Conservation (phyloP, 1,140 invertebrate species). For the Tribolium madens region DNA sequence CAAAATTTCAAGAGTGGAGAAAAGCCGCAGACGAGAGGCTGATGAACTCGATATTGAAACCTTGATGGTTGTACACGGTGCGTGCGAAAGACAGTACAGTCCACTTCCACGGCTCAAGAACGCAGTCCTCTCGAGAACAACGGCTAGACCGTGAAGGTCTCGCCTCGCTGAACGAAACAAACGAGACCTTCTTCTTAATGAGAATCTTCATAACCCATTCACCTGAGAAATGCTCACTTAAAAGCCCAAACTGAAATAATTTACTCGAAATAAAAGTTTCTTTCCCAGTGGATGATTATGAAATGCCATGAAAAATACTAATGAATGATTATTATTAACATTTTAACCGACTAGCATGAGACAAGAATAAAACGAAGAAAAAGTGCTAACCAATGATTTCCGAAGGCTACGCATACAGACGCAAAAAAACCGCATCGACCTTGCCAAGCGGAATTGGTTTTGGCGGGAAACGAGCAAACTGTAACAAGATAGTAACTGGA, state of each 20-base stretch:
- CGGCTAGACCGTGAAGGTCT: conserved; percentile 51
- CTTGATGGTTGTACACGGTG: conserved; percentile 35
- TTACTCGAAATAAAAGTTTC: background rate
- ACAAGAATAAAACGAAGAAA: background rate
- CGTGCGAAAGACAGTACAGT: conserved; percentile 17
- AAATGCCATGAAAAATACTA: background rate
- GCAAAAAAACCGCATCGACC: conserved; percentile 39
- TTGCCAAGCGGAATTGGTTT: conserved; percentile 38
- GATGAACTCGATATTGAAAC: conserved; percentile 31
- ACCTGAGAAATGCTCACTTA: conserved; percentile 34
- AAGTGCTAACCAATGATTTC: conserved; percentile 5
- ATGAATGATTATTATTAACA: background rate
- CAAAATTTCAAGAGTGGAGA: background rate
- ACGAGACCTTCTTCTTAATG: conserved; percentile 41
- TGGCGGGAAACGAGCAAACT: conserved; percentile 35
- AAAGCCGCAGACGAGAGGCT: conserved; percentile 7
- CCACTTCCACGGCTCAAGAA: conserved; percentile 2
- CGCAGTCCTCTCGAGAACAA: conserved; percentile 29
- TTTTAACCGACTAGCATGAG: background rate
- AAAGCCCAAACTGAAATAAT: background rate
- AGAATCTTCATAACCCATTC: conserved; percentile 42
- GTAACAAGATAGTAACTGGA: conserved; percentile 5
- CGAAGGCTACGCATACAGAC: conserved; percentile 29
- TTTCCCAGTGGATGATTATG: background rate
- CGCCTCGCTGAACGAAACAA: conserved; percentile 40